Percentiles rank a stretch among this genome's conserved stretches.
phyloP scores from a whole-genome alignment of 2,888 invertebrate species.

The Caenorhabditis virilis region DNA sequence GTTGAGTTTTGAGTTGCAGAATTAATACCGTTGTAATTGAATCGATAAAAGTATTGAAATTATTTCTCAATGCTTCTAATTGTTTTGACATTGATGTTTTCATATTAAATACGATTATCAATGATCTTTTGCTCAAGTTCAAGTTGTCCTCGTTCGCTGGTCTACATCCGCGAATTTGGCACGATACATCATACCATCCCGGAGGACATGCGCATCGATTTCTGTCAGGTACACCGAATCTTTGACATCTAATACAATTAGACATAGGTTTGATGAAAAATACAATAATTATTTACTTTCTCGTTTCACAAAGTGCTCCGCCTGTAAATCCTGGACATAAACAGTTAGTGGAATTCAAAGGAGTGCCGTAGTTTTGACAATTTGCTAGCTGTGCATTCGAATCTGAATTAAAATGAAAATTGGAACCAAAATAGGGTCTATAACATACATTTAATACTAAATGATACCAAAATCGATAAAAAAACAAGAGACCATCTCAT shows the following conservation, averaged over 20 bases:
- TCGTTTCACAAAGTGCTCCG: slow-evolving; percentile 29
- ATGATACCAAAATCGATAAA: too few species aligned
- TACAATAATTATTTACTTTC: too few species aligned
- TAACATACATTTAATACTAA: too few species aligned
- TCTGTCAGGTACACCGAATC: slow-evolving; percentile 29
- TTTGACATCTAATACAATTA: too few species aligned
- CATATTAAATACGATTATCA: slow-evolving; percentile 33
- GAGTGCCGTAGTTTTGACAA: slow-evolving; percentile 27
- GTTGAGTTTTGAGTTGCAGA: too few species aligned
- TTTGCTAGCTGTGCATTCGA: background rate
- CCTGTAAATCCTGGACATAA: slow-evolving; percentile 22
- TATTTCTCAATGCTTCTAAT: slow-evolving; percentile 12
- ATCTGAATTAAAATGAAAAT: too few species aligned
- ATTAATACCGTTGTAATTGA: slow-evolving; percentile 7
- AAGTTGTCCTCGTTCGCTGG: slow-evolving; percentile 35
- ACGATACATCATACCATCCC: slow-evolving; percentile 37
- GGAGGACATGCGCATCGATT: slow-evolving; percentile 38
- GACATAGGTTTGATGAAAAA: too few species aligned
- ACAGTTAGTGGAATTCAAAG: slow-evolving; percentile 27
- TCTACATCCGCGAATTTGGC: slow-evolving; percentile 39
- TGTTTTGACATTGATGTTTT: slow-evolving; percentile 23
- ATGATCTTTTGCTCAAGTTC: slow-evolving; percentile 16
- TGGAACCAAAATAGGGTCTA: too few species aligned
- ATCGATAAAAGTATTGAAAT: slow-evolving; percentile 9
- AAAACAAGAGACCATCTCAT: too few species aligned